Percentiles rank a stretch among this genome's conserved stretches.
Evolutionary conservation across 2,888 invertebrate species (phyloP).

Genomic region (Brenthis daphne): DNA sequence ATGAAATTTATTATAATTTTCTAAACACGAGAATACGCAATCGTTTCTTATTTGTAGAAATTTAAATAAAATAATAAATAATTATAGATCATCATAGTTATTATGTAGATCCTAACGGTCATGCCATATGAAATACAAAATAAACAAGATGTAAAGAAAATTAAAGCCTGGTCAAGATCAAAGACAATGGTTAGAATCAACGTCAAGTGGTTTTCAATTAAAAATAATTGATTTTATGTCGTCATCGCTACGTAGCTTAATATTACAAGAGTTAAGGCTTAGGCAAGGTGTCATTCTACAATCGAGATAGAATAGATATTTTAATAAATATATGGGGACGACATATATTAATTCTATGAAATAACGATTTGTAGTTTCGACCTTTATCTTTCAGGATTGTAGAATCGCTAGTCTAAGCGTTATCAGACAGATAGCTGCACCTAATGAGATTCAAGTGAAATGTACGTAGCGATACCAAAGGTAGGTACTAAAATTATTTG

Average conservation of each 20-base stretch:
- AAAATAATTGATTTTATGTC: slow-evolving; percentile 11
- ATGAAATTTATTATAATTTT: slow-evolving; percentile 32
- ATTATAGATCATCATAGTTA: neutral
- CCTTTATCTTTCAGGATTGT: no score
- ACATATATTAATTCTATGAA: no score
- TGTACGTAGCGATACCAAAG: neutral
- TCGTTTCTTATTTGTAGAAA: neutral
- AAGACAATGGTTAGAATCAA: neutral
- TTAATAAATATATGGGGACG: no score
- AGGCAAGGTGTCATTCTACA: no score
- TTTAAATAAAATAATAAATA: slow-evolving; percentile 8
- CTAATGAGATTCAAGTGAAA: slow-evolving; percentile 1
- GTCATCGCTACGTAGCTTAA: neutral
- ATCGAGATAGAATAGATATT: no score
- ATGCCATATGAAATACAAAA: slow-evolving; percentile 1
- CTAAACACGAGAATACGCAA: neutral
- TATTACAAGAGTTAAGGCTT: no score
- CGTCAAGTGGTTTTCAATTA: slow-evolving; percentile 11
- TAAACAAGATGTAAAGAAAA: neutral
- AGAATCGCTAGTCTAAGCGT: neutral
- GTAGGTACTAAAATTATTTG: neutral
- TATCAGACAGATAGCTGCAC: neutral
- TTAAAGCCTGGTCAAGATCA: slow-evolving; percentile 7
- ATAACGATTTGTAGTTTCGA: no score
- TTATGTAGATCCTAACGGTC: neutral